These are phyloP conservation scores for Prorops nasuta DNA, from an alignment of 1,140 invertebrate genomes.

Conservation along the genomic window DNA sequence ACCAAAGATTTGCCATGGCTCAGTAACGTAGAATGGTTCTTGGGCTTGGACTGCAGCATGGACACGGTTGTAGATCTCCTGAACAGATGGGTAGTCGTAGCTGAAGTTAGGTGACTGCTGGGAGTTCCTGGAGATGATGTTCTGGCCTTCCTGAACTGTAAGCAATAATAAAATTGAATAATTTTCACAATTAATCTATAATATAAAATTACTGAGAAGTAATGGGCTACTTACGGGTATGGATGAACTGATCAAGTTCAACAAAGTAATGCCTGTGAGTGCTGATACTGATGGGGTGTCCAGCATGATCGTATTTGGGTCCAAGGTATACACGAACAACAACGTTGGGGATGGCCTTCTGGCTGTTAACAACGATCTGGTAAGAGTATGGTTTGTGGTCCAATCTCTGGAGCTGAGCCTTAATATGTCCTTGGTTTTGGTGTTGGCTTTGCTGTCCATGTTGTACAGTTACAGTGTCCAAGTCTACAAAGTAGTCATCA, in stretches of 20 bases:
- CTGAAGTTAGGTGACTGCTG: conserved; percentile 64
- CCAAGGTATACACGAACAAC: conserved; percentile 60
- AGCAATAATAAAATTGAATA: conserved; percentile 13
- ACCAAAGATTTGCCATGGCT: conserved; percentile 57
- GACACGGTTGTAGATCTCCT: conserved; percentile 58
- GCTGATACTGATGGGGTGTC: conserved; percentile 59
- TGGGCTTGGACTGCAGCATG: conserved; percentile 53
- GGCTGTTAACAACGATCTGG: conserved; percentile 54
- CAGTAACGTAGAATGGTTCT: conserved; percentile 51
- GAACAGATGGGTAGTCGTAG: conserved; percentile 64
- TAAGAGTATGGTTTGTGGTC: conserved; percentile 69
- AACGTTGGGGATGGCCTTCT: conserved; percentile 45
- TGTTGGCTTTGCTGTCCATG: conserved; percentile 26
- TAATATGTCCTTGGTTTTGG: conserved; percentile 27
- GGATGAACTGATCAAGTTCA: conserved; percentile 68
- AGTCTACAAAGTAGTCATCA: conserved; percentile 58
- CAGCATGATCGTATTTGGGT: conserved; percentile 60
- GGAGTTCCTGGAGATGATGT: conserved; percentile 66
- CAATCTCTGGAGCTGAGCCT: conserved; percentile 51
- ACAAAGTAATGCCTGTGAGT: conserved; percentile 64
- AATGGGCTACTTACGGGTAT: conserved; percentile 50
- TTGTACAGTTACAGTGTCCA: conserved; percentile 45
- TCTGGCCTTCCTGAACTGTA: conserved; percentile 64
- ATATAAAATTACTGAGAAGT: neutral
- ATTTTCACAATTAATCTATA: no score